Percentiles rank a stretch among this genome's conserved stretches.
phyloP scores from a whole-genome alignment of 2,888 invertebrate species.

The Limenitis camilla region DNA sequence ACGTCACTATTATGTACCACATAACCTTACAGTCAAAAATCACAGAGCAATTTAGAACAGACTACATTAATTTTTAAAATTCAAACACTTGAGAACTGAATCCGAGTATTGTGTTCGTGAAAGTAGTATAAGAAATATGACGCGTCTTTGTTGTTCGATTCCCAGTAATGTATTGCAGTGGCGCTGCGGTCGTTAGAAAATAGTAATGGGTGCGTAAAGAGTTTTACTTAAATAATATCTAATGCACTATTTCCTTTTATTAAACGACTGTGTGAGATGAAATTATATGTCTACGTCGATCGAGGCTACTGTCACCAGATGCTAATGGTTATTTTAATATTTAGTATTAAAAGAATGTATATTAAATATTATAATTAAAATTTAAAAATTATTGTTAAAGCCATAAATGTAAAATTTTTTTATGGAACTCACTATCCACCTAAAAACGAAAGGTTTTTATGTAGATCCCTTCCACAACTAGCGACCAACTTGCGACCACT shows the following conservation, averaged over 20 bases:
- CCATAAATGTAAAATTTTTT: too few species aligned
- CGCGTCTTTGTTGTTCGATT: conserved; percentile 35
- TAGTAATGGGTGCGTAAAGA: conserved; percentile 26
- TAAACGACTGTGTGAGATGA: background rate
- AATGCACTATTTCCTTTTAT: conserved; percentile 3
- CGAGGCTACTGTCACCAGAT: too few species aligned
- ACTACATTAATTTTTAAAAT: conserved; percentile 16
- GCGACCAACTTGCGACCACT: too few species aligned
- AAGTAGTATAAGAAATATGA: conserved; percentile 40
- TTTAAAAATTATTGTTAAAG: too few species aligned
- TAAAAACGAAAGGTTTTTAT: too few species aligned
- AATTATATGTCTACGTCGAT: background rate
- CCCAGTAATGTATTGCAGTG: conserved; percentile 18
- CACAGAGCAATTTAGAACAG: conserved; percentile 24
- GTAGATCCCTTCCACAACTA: too few species aligned
- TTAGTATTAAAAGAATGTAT: too few species aligned
- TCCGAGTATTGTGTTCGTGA: conserved; percentile 35
- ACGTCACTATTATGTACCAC: conserved; percentile 59
- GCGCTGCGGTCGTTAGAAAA: conserved; percentile 39
- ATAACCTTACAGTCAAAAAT: conserved; percentile 39
- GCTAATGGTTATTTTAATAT: too few species aligned
- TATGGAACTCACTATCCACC: too few species aligned
- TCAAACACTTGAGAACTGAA: conserved; percentile 22
- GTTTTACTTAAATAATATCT: conserved; percentile 14
- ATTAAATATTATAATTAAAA: too few species aligned